Evolutionary conservation across 2,113 vertebrate species (phyloP).

Genomic region (Hemichromis elongatus): DNA sequence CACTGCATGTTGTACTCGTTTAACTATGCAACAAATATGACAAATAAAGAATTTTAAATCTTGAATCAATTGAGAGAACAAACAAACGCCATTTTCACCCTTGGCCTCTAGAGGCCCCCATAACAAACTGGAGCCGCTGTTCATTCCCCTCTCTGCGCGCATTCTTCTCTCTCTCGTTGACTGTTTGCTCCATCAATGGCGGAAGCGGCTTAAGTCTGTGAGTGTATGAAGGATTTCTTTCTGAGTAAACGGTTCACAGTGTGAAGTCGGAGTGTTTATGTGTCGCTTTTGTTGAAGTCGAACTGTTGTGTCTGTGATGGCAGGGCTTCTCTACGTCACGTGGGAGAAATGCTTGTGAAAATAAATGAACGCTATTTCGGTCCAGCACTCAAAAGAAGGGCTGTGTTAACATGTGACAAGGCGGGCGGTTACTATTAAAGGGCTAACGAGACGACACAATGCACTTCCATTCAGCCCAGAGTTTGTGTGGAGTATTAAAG

Average conservation of each 20-base stretch:
- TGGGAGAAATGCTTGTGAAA: background rate
- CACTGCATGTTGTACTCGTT: no score
- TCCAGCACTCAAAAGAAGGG: background rate
- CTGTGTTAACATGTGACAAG: background rate
- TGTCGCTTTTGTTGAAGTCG: background rate
- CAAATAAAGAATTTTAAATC: no score
- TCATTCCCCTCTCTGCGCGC: background rate
- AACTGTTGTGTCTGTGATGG: background rate
- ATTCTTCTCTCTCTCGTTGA: background rate
- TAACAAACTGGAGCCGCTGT: background rate
- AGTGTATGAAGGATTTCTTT: background rate
- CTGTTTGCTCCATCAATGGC: constrained; percentile 4
- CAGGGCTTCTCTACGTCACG: background rate
- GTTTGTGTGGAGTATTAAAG: background rate
- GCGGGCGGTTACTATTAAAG: background rate
- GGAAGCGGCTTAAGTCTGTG: constrained; percentile 11
- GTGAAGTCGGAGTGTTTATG: background rate
- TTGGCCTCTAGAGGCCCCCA: constrained; percentile 51
- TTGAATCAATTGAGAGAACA: no score
- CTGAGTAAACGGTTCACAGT: accelerated
- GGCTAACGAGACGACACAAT: background rate
- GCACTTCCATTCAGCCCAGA: background rate
- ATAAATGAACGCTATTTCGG: background rate
- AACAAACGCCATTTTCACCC: background rate
- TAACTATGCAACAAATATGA: no score